Evolutionary conservation across 2,113 vertebrate genomes (phyloP).

Genomic region (Gracilinanus agilis): DNA sequence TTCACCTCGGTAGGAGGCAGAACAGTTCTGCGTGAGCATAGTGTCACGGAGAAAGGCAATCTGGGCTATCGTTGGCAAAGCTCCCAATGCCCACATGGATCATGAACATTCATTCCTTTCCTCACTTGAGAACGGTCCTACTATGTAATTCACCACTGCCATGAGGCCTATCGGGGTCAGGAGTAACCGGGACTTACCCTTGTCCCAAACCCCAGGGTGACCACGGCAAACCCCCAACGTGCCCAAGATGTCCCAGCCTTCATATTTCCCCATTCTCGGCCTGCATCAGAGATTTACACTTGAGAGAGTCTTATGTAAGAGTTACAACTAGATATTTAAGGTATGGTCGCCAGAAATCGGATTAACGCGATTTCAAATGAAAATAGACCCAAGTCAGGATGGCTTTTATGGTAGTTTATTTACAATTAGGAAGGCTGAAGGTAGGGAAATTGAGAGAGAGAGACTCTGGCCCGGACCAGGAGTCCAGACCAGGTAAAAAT

Average conservation of each 20-base stretch:
- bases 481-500: too few relatives aligned
- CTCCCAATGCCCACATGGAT: constrained; percentile 37
- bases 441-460: too few relatives aligned
- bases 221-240: neutral
- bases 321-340: too few relatives aligned
- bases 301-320: too few relatives aligned
- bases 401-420: too few relatives aligned
- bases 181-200: neutral
- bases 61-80: constrained; percentile 7
- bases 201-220: neutral
- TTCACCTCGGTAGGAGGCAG: constrained; percentile 35
- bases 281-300: neutral
- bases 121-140: neutral
- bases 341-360: too few relatives aligned
- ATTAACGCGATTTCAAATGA: too few relatives aligned
- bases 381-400: too few relatives aligned
- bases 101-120: constrained; percentile 32
- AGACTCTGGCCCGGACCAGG: too few relatives aligned
- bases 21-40: neutral
- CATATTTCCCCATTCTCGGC: neutral
- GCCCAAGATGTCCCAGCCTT: neutral
- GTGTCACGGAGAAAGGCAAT: constrained; percentile 45
- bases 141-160: neutral
- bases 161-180: neutral
- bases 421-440: too few relatives aligned